These are phyloP conservation scores for Penaeus japonicus DNA, from an alignment of 1,140 invertebrate species.

Conservation along the genomic window DNA sequence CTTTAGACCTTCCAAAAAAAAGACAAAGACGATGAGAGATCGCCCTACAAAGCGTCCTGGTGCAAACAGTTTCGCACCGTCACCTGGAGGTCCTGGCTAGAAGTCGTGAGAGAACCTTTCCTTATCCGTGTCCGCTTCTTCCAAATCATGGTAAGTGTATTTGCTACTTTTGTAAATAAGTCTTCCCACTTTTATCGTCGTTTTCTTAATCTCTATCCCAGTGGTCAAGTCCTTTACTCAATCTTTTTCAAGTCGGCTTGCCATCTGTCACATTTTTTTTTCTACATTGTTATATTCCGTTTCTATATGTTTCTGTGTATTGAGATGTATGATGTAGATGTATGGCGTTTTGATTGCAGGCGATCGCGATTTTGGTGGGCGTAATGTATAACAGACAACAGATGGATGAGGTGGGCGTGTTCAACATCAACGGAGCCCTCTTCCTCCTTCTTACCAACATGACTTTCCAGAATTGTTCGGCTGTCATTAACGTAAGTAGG, in stretches of 20 bases:
- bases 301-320: neutral
- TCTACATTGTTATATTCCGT: neutral
- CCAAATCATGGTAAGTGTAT: slow-evolving; percentile 82
- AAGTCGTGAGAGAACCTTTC: slow-evolving; percentile 86
- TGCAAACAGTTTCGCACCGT: slow-evolving; percentile 86
- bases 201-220: neutral
- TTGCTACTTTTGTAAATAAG: neutral
- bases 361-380: slow-evolving; percentile 85
- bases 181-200: neutral
- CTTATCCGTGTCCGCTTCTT: slow-evolving; percentile 86
- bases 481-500: slow-evolving; percentile 82
- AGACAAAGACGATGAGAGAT: slow-evolving; percentile 57
- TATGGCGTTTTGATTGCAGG: slow-evolving; percentile 67
- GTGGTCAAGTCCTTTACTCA: neutral
- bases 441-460: slow-evolving; percentile 92
- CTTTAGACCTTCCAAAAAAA: neutral
- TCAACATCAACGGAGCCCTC: slow-evolving; percentile 95
- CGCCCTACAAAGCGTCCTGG: slow-evolving; percentile 86
- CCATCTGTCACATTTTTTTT: neutral
- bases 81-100: slow-evolving; percentile 88
- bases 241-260: neutral
- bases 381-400: slow-evolving; percentile 74
- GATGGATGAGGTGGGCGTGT: slow-evolving; percentile 70
- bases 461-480: slow-evolving; percentile 91
- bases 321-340: neutral